Evolutionary conservation across 2,888 invertebrate species (phyloP).

Genomic region (Empis livida): DNA sequence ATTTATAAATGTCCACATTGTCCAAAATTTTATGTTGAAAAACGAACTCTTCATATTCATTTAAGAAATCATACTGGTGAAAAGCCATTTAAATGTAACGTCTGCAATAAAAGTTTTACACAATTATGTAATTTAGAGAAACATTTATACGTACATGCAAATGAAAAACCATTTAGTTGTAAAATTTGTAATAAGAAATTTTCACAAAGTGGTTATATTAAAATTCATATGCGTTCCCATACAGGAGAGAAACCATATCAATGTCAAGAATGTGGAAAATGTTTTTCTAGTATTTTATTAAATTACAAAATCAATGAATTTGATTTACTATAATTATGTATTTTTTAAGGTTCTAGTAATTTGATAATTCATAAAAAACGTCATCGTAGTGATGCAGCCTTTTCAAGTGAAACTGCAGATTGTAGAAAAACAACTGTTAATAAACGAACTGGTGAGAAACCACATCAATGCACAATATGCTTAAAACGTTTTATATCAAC

Average conservation of each 20-base stretch:
- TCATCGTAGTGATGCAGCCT: no score
- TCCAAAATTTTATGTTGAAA: conserved; percentile 38
- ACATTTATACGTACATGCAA: conserved; percentile 13
- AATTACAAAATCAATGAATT: no score
- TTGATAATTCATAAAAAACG: no score
- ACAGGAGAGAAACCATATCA: conserved; percentile 2
- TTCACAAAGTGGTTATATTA: conserved; percentile 10
- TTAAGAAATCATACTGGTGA: conserved; percentile 14
- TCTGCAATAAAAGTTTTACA: conserved; percentile 12
- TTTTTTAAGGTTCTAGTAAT: no score
- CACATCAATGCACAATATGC: no score
- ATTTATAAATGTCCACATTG: conserved; percentile 36
- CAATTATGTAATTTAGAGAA: conserved; percentile 13
- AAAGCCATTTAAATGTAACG: conserved; percentile 10
- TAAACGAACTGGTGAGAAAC: no score
- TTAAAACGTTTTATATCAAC: no score
- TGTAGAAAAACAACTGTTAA: no score
- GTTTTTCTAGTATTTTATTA: no score
- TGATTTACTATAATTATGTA: no score
- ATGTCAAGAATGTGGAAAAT: background rate
- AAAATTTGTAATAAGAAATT: conserved; percentile 11
- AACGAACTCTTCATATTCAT: conserved; percentile 14
- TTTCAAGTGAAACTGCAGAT: no score
- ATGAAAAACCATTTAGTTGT: conserved; percentile 11
- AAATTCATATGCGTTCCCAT: conserved; percentile 12